Evolutionary conservation across 2,888 invertebrate genomes (phyloP).

Genomic region (Andrena bucephala): DNA sequence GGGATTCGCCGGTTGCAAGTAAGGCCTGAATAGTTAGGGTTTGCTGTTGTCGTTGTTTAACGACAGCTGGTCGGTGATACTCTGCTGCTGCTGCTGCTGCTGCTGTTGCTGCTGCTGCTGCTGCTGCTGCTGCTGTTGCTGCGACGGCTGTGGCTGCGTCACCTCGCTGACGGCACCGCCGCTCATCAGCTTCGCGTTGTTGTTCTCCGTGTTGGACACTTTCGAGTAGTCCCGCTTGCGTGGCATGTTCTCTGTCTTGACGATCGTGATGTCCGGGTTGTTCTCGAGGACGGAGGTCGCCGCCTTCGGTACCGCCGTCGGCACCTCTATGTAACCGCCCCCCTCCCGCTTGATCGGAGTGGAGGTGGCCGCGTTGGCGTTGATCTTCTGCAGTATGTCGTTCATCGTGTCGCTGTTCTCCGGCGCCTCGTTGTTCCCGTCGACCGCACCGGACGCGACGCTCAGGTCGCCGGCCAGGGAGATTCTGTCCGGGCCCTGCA

Average conservation of each 20-base stretch:
- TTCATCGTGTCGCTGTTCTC: slow-evolving; percentile 85
- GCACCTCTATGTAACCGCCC: slow-evolving; percentile 83
- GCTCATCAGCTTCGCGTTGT: slow-evolving; percentile 84
- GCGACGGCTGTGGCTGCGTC: slow-evolving; percentile 66
- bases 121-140: slow-evolving; percentile 49
- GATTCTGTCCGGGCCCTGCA: slow-evolving; percentile 86
- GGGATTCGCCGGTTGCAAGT: slow-evolving; percentile 79
- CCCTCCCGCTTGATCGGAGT: slow-evolving; percentile 84
- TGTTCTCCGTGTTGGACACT: slow-evolving; percentile 83
- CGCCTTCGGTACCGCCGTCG: slow-evolving; percentile 79
- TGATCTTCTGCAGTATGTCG: slow-evolving; percentile 85
- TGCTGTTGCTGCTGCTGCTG: slow-evolving; percentile 65
- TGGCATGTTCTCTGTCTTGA: slow-evolving; percentile 87
- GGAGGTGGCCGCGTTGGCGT: slow-evolving; percentile 80
- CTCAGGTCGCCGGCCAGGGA: slow-evolving; percentile 85
- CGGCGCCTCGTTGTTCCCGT: slow-evolving; percentile 84
- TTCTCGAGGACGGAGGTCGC: slow-evolving; percentile 85
- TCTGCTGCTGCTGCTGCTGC: slow-evolving; percentile 69
- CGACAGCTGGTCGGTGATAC: slow-evolving; percentile 79
- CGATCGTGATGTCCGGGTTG: slow-evolving; percentile 88
- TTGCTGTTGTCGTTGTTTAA: slow-evolving; percentile 84
- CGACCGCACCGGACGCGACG: slow-evolving; percentile 77
- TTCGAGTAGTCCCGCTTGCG: slow-evolving; percentile 83
- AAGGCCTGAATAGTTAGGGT: slow-evolving; percentile 85
- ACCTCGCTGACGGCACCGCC: slow-evolving; percentile 82